Percentiles rank a stretch among this genome's conserved stretches.
Conservation (phyloP, 2,888 invertebrate genomes). For the Lobophora halterata region DNA sequence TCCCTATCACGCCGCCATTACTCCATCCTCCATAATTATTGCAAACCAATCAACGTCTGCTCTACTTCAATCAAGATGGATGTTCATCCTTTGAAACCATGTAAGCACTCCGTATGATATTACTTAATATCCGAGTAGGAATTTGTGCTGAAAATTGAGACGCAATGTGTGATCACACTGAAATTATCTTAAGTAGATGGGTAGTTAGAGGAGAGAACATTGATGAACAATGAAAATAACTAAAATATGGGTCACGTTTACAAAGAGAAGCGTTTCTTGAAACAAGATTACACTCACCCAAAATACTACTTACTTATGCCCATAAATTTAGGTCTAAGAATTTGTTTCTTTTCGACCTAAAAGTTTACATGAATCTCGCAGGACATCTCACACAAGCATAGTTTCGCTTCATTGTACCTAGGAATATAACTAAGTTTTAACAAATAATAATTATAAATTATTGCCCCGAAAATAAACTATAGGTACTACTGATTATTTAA, state of each 20-base stretch:
- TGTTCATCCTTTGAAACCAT: conserved; percentile 32
- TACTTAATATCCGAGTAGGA: conserved; percentile 12
- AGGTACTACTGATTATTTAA: too few species aligned
- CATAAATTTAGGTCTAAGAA: too few species aligned
- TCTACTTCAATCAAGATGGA: conserved; percentile 30
- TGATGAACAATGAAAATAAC: conserved; percentile 10
- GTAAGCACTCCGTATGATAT: conserved; percentile 16
- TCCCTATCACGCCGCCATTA: conserved; percentile 4
- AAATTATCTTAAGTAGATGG: conserved; percentile 42
- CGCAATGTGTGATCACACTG: conserved; percentile 32
- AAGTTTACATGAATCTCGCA: too few species aligned
- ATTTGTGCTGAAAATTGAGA: conserved; percentile 23
- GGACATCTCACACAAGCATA: too few species aligned
- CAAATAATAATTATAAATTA: too few species aligned
- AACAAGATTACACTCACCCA: neutral
- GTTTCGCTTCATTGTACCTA: too few species aligned
- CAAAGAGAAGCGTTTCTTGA: neutral
- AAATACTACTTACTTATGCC: too few species aligned
- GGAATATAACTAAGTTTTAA: too few species aligned
- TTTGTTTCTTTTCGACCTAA: too few species aligned
- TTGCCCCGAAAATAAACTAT: too few species aligned
- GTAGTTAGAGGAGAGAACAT: conserved; percentile 43
- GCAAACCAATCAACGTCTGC: conserved; percentile 41
- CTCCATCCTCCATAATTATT: conserved; percentile 27
- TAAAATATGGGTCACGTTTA: neutral